phyloP scores from a whole-genome alignment of 2,113 vertebrate genomes.

The Amphiprion percula region DNA sequence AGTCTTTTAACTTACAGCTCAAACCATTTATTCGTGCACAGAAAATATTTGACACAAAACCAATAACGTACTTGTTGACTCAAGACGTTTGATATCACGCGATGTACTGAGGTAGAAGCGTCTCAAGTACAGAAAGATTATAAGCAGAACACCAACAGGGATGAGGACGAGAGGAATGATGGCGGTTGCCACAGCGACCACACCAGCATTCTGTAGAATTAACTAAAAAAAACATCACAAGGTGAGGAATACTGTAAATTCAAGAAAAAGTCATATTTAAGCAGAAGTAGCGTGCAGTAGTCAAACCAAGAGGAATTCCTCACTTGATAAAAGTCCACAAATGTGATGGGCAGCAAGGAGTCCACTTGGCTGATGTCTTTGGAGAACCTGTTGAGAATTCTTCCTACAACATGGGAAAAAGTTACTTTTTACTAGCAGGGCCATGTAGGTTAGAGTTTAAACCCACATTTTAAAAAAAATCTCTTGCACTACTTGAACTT shows the following conservation, averaged over 20 bases:
- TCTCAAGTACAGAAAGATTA: conserved; percentile 67
- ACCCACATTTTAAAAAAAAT: no score
- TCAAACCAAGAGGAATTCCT: neutral
- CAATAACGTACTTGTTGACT: conserved; percentile 86
- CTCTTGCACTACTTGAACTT: no score
- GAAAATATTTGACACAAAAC: no score
- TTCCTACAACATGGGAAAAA: conserved; percentile 63
- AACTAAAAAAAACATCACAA: conserved; percentile 25
- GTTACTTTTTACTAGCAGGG: neutral
- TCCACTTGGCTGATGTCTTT: conserved; percentile 86
- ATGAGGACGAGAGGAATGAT: conserved; percentile 92
- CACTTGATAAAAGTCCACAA: conserved; percentile 83
- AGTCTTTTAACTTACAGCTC: neutral
- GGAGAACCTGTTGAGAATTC: conserved; percentile 84
- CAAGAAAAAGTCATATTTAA: neutral
- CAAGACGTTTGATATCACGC: conserved; percentile 90
- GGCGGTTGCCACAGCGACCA: conserved; percentile 82
- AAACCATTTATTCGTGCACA: no score
- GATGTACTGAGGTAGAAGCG: conserved; percentile 68
- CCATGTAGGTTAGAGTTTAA: neutral
- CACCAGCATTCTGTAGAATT: conserved; percentile 58
- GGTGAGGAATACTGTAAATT: conserved; percentile 10
- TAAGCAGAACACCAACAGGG: conserved; percentile 61
- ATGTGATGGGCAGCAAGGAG: conserved; percentile 75
- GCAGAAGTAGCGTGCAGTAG: no score